Evolutionary conservation across 1,140 invertebrate genomes (phyloP), one percentile per base, ranked within the genome.

Genomic region (Prorops nasuta): DNA sequence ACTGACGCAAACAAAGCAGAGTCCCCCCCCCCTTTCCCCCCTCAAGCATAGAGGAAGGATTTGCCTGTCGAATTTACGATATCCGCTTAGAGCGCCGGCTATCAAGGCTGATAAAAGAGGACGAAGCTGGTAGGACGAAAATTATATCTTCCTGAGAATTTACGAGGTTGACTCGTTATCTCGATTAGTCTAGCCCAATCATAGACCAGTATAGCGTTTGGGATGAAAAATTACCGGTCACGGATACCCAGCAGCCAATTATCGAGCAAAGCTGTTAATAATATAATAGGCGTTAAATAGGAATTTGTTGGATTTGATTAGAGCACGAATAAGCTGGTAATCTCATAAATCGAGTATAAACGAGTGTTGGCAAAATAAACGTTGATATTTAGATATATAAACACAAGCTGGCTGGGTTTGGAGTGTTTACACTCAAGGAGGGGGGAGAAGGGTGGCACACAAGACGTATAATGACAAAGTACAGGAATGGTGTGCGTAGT

Each of bases 21-120:
- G 53, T 42, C 40, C 40, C 54, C 48, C 48, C 39, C 22, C 17
- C 43, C n/a, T n/a, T n/a, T n/a, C n/a, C n/a, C 49, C 42, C 38
- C 42, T 49, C 49, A 46, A 48, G 50, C 47, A 50, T 40, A 54
- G 48, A 55, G 49, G 39, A 47, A 39, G 56, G 63, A 67, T 66
- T 66, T 63, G 54, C 53, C 56, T 50, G 50, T 49, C 54, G 52
- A 66, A 66, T 67, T 67, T 67, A 67, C 60, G 63, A 56, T 58
- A 56, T 45, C 45, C 56, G 61, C 55, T 58, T 53, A 54, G 54
- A 49, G 36, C 36, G 57, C 54, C 12, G 24, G 53, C 32, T 50
- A 50, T 52, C 53, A 52, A 53, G 54, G 56, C 65, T 64, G 63
- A 67, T 66, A 67, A 67, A 67, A 67, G 61, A 64, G 60, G 53